Percentiles rank a stretch among this genome's conserved stretches.
Conservation (phyloP, 2,113 vertebrate species). For the Leuciscus idus region DNA sequence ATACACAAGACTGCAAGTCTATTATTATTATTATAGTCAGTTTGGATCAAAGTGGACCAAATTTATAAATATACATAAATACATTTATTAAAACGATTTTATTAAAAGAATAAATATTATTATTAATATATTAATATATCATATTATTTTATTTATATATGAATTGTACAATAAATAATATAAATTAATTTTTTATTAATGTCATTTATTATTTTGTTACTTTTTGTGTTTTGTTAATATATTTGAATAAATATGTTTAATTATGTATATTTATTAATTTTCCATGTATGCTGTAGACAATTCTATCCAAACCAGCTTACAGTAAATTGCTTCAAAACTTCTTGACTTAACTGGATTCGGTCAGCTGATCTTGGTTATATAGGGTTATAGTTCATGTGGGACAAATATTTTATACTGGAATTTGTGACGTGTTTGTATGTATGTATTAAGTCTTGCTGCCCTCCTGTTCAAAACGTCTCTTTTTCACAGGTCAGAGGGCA, state of each 20-base stretch:
- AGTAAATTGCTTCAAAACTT: not conserved
- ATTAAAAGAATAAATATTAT: not conserved
- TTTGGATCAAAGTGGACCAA: not conserved
- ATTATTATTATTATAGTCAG: not conserved
- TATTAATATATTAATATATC: too few relatives aligned
- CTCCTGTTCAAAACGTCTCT: not conserved
- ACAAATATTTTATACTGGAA: not conserved
- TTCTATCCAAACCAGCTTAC: not conserved
- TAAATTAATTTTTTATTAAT: too few relatives aligned
- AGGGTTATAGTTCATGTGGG: not conserved
- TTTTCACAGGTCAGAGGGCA: slow-evolving; percentile 47
- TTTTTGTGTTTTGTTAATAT: not conserved
- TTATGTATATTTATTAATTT: not conserved
- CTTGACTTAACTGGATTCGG: too few relatives aligned
- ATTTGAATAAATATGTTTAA: not conserved
- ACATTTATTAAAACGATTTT: not conserved
- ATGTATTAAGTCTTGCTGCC: not conserved
- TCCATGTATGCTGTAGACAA: not conserved
- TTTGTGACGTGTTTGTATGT: not conserved
- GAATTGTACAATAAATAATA: too few relatives aligned
- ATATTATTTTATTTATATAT: too few relatives aligned
- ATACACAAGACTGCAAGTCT: not conserved
- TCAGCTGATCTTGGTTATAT: not conserved
- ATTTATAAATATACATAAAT: not conserved
- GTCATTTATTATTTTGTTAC: too few relatives aligned